A percentile compares a stretch with the other conserved stretches of the same genome.
Conservation (phyloP, 2,797 vertebrate species). For the Pipistrellus pygmaeus region DNA sequence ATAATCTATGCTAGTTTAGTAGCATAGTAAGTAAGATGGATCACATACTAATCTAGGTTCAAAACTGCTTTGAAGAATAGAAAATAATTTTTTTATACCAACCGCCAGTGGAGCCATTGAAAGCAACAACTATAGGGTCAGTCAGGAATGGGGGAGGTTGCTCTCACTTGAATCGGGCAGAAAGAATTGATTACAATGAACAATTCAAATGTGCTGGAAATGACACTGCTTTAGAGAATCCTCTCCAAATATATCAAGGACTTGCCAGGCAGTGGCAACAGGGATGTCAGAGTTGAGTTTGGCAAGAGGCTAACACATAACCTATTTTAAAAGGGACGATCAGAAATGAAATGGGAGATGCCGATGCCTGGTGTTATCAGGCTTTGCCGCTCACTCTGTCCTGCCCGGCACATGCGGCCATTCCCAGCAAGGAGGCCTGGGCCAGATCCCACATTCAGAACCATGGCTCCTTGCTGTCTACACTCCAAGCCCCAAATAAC, state of each 20-base stretch:
- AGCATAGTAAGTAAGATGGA: slow-evolving; percentile 2
- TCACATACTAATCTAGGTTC: neutral
- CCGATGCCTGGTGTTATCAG: slow-evolving; percentile 2
- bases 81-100: neutral
- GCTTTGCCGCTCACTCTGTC: neutral
- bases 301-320: slow-evolving; percentile 59
- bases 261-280: neutral
- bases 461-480: slow-evolving; percentile 67
- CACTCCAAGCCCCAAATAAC: slow-evolving; percentile 68
- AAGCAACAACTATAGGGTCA: slow-evolving; percentile 30
- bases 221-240: neutral
- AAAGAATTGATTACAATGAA: slow-evolving; percentile 29
- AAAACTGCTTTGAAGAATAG: slow-evolving; percentile 47
- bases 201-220: neutral
- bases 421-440: neutral
- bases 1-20: neutral
- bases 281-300: slow-evolving; percentile 37
- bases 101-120: neutral
- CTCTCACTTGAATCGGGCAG: slow-evolving; percentile 11
- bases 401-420: neutral
- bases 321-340: slow-evolving; percentile 30
- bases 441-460: slow-evolving; percentile 66
- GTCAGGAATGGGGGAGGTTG: neutral
- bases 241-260: slow-evolving; percentile 8
- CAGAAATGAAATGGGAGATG: slow-evolving; percentile 23